A percentile compares a stretch with the other conserved stretches of the same genome.
Evolutionary conservation across 2,888 invertebrate species (phyloP).

Genomic region (Syrphus vitripennis): DNA sequence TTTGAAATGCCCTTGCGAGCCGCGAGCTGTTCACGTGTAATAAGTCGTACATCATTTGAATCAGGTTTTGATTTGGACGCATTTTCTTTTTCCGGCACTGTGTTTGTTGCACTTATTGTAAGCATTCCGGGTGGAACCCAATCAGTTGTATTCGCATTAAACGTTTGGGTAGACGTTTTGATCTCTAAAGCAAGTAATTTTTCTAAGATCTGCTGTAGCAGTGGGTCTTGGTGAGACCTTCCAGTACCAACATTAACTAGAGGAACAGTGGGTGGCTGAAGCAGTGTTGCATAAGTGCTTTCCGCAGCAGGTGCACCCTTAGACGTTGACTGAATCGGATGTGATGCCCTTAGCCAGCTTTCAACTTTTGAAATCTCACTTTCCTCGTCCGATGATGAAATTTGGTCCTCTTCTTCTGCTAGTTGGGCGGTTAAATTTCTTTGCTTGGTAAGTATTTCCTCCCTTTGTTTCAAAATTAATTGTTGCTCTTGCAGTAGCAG

Average conservation of each 20-base stretch:
- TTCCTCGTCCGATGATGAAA: neutral
- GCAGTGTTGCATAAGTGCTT: neutral
- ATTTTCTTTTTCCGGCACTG: neutral
- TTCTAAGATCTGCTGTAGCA: neutral
- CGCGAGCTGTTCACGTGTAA: constrained; percentile 38
- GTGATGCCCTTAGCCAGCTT: neutral
- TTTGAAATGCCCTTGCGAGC: constrained; percentile 7
- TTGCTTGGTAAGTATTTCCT: neutral
- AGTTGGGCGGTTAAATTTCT: neutral
- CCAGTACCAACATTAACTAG: neutral
- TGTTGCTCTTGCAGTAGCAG: neutral
- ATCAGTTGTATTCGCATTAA: neutral
- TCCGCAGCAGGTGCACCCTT: neutral
- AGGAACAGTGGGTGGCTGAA: neutral
- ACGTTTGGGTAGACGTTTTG: neutral
- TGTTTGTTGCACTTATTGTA: neutral
- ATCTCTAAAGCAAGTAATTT: neutral
- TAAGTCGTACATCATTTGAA: neutral
- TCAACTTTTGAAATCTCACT: neutral
- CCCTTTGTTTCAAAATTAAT: neutral
- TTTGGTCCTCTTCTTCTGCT: neutral
- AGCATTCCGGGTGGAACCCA: neutral
- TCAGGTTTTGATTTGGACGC: neutral
- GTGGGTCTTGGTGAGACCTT: neutral
- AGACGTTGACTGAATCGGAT: neutral